Percentiles rank a stretch among this genome's conserved stretches.
These are phyloP conservation scores for Chloebia gouldiae DNA, from an alignment of 2,113 vertebrate species.

Conservation along the genomic window DNA sequence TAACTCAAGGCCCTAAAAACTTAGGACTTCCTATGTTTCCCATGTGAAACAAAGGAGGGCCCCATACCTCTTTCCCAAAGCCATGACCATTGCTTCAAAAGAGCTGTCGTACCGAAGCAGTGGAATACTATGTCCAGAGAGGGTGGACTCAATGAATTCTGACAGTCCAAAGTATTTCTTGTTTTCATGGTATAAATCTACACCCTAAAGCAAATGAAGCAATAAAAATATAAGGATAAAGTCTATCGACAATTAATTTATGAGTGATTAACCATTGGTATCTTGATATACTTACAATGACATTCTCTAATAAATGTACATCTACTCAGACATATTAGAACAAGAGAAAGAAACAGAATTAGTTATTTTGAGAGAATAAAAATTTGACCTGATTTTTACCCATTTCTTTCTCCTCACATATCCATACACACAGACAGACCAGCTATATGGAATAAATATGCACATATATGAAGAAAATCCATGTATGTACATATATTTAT, in stretches of 20 bases:
- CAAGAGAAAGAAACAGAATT: neutral
- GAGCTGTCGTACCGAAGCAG: slow-evolving; percentile 91
- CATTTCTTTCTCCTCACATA: neutral
- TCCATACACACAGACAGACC: neutral
- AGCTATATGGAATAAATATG: neutral
- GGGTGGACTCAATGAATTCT: slow-evolving; percentile 90
- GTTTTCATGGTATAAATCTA: slow-evolving; percentile 89
- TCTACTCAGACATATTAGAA: neutral
- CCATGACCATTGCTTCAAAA: slow-evolving; percentile 92
- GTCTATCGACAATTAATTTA: neutral
- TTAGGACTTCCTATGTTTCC: neutral
- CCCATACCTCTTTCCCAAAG: slow-evolving; percentile 88
- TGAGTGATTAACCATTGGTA: neutral
- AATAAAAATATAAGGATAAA: neutral
- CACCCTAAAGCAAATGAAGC: slow-evolving; percentile 75
- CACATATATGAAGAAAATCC: neutral
- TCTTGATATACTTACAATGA: neutral
- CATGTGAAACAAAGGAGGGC: neutral
- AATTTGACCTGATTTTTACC: neutral
- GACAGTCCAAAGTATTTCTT: slow-evolving; percentile 93
- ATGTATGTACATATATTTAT: neutral
- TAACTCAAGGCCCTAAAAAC: neutral
- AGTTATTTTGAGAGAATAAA: neutral
- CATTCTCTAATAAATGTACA: neutral
- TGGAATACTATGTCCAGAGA: slow-evolving; percentile 89